Evolutionary conservation across 1,140 invertebrate species (phyloP), one percentile per base, ranked within the genome.

Genomic region (Himalopsyche phryganea): DNA sequence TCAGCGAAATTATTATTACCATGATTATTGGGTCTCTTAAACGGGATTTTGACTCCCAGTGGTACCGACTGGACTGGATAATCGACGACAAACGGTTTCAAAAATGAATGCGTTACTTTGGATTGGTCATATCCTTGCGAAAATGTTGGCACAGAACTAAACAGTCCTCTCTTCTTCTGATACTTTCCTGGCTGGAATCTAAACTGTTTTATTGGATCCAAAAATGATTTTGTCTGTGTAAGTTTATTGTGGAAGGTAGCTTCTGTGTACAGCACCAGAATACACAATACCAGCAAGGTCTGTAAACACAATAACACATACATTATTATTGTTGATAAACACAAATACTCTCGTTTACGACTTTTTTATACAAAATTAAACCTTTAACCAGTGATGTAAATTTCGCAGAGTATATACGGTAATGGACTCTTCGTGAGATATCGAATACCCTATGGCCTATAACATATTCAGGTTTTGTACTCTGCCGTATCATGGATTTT

Each of bases 81-180:
- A 4, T 69, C 68, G 0, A 78, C 74, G 3, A 78, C 69, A 3
- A 78, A 57, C 0, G 76, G 76, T 44, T 78, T 78, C 0, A 77
- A 54, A 1, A 77, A 67, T 0, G 76, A 78, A 50, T 78, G 76
- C 0, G 72, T 73, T 9, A 78, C 71, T 10, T 67, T 67, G 0
- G 75, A 74, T 49, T 75, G 71, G 40, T 78, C 76, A 49, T 76
- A 68, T 10, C 76, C 76, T 1, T 75, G 66, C 40, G 77, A 77
- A 63, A 69, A 78, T 4, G 76, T 68, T 5, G 76, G 76, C 3
- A 76, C 58, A 2, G 65, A 36, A 9, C 70, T 69, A 32, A 75
- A 60, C 1, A 74, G 68, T n/a, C 76, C 76, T 15, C 75, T 67
- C 48, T 78, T 77, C 57, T 74, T 70, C 23, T 77, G 75, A 6